Base-by-base conservation (phyloP, 2,888 invertebrate species). In the Rhamphomyia laevipes region DNA sequence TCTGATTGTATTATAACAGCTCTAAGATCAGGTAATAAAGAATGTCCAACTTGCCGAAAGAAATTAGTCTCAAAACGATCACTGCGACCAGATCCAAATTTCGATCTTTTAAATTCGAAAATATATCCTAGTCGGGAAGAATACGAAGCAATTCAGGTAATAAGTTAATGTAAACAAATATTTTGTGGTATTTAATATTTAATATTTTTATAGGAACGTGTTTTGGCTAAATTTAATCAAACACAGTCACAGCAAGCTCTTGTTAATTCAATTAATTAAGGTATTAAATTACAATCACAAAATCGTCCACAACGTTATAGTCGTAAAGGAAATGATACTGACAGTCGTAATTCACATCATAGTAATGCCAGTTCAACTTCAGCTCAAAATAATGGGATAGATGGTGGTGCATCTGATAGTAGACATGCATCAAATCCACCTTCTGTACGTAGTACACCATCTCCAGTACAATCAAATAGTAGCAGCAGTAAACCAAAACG, bases 1-100 rank as follows among this genome's bases (percentile, higher is more conserved):
- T 90, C 93, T 18, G 97, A 97, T 66, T 99, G 99, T 71, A 99
- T 99, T 58, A 94, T 95, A 52, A 97, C 96, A 4, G 97, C 99
- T 1, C 74, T 99, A 37, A 80, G 97, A 10, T 94, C 94, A 27
- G 97, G 96, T 7, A 99, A 99, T 69, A 99, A 99, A 70, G 97
- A 99, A 73, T 99, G 99, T 64, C 99, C 99, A 2, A 97, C 99
- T 0, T 99, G 97, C 68, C 79, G 99, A 35, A 99, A 97, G 67
- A 99, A 99, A 67, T 74, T 99, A 9, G 94, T 97, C 0, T 99
- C 97, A 0, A 97, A 97, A 66, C 77, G 99, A 42, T 96, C 96
- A 0, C 71, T 99, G 9, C 77, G 99, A 35, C 91, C 94, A 0
- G 99, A 99, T 72, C 96, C 97, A 0, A 97, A 97, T 70, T 99